Percentiles rank a stretch among this genome's conserved stretches.
Evolutionary conservation across 2,113 vertebrate species (phyloP).

Genomic region (Erpornis zantholeuca): DNA sequence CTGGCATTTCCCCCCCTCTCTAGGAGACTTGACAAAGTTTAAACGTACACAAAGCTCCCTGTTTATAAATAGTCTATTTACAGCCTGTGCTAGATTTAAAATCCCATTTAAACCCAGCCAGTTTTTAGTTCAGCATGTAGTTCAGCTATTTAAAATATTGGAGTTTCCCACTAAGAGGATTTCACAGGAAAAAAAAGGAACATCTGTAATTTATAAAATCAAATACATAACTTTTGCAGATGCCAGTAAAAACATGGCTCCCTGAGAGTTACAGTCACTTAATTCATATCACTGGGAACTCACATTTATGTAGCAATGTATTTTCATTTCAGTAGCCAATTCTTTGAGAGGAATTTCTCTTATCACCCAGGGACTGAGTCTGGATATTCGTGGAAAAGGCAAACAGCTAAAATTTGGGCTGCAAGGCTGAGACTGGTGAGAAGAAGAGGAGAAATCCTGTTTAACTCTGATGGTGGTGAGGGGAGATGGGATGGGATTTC

Average conservation of each 20-base stretch:
- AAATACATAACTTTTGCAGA: background rate
- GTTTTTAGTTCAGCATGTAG: background rate
- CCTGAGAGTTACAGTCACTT: background rate
- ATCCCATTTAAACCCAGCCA: background rate
- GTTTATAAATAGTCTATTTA: slow-evolving; percentile 35
- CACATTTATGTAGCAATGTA: background rate
- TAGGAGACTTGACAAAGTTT: background rate
- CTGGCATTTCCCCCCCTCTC: background rate
- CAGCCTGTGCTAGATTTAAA: slow-evolving; percentile 19
- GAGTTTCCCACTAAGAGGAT: background rate
- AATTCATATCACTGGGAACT: background rate
- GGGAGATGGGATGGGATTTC: background rate
- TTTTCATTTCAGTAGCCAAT: background rate
- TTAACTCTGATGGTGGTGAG: background rate
- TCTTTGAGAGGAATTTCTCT: background rate
- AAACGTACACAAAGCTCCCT: background rate
- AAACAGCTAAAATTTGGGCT: background rate
- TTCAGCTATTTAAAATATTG: background rate
- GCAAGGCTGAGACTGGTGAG: background rate
- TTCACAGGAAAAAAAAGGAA: background rate
- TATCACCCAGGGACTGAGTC: background rate
- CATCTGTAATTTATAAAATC: background rate
- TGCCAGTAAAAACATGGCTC: background rate
- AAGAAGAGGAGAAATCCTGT: background rate
- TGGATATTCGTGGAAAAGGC: background rate